phyloP scores from a whole-genome alignment of 2,797 vertebrate species.

The Tiaroga cobitis region DNA sequence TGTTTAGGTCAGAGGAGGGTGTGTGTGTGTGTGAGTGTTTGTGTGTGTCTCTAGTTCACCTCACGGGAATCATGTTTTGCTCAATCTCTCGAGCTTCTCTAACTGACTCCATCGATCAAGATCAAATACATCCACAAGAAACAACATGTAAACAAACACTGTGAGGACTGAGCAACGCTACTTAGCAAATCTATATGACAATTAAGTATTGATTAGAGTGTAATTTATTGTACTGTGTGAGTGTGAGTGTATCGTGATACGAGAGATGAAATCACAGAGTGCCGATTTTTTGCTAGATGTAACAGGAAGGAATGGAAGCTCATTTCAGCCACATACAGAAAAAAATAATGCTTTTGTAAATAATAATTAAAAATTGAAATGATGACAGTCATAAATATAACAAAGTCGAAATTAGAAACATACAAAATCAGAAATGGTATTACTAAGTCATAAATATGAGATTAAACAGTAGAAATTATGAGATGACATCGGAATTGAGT shows the following conservation, averaged over 20 bases:
- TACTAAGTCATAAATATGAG: not conserved
- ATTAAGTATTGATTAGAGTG: not conserved
- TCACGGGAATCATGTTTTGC: not conserved
- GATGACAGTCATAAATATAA: too few species aligned
- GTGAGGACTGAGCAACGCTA: not conserved
- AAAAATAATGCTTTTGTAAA: not conserved
- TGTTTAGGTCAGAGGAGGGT: conserved; percentile 4
- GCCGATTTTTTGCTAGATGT: not conserved
- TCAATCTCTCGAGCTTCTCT: not conserved
- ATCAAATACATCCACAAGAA: not conserved
- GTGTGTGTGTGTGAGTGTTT: not conserved
- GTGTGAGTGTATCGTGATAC: not conserved
- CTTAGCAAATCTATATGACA: not conserved
- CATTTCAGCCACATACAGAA: not conserved
- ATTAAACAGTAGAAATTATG: not conserved
- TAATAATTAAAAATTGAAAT: not conserved
- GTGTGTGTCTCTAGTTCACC: not conserved
- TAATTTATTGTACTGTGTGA: not conserved
- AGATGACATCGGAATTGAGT: not conserved
- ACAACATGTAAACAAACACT: not conserved
- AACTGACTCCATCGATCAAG: not conserved
- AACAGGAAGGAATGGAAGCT: not conserved
- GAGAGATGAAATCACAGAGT: not conserved
- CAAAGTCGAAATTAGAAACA: not conserved
- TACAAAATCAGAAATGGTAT: too few species aligned